These are phyloP conservation scores for Pedetes capensis DNA, from an alignment of 2,113 vertebrate genomes.

Conservation along the genomic window DNA sequence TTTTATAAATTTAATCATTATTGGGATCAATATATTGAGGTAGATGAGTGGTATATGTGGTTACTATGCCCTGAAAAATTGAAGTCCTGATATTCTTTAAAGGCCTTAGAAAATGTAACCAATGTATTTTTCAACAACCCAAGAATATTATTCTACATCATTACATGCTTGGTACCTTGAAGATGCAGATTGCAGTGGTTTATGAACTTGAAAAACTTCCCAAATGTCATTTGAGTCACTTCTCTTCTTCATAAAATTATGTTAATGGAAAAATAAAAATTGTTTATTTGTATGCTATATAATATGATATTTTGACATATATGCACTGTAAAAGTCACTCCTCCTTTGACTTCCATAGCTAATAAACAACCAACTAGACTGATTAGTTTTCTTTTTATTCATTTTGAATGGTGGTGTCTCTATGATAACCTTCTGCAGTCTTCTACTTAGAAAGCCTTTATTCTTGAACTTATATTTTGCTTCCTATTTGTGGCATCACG, in stretches of 20 bases:
- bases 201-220: constrained; percentile 26
- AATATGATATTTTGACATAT: neutral
- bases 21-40: neutral
- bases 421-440: neutral
- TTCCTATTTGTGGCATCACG: neutral
- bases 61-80: neutral
- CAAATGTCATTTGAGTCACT: neutral
- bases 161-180: neutral
- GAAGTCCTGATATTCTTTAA: neutral
- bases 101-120: neutral
- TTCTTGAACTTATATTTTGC: neutral
- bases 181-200: neutral
- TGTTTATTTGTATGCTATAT: neutral
- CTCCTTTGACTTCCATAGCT: neutral
- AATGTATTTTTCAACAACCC: neutral
- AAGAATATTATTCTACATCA: neutral
- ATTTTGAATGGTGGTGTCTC: constrained; percentile 5
- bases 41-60: neutral
- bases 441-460: neutral
- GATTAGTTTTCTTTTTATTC: constrained; percentile 25
- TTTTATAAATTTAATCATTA: constrained; percentile 3
- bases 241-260: neutral
- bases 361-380: neutral
- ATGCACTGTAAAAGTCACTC: neutral
- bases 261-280: neutral